These are phyloP conservation scores for Zaprionus capensis DNA, from an alignment of 1,140 invertebrate species.

Conservation along the genomic window DNA sequence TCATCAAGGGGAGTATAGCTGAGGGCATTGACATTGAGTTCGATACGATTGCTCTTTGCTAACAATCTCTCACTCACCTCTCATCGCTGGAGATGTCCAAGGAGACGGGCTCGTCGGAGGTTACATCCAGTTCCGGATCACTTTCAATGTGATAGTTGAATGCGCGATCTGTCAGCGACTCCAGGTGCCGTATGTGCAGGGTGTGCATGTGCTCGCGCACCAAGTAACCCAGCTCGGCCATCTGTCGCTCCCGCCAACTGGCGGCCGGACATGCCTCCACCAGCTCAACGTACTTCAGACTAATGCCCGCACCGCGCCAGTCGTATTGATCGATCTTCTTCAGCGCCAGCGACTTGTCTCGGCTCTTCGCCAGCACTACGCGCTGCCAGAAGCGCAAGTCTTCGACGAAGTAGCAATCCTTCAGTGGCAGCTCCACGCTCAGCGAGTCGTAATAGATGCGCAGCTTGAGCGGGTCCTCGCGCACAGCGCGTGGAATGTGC, in stretches of 20 bases:
- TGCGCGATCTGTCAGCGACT: constrained; percentile 49
- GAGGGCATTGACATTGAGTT: too few species aligned
- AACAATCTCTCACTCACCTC: background rate
- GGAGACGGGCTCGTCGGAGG: constrained; percentile 44
- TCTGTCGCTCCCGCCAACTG: constrained; percentile 59
- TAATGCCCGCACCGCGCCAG: constrained; percentile 65
- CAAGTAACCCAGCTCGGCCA: constrained; percentile 45
- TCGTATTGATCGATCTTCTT: constrained; percentile 56
- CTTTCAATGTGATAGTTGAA: constrained; percentile 37
- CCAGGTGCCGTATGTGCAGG: constrained; percentile 67
- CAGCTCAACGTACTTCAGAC: constrained; percentile 74
- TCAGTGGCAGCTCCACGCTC: constrained; percentile 62
- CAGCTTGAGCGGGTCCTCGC: constrained; percentile 49
- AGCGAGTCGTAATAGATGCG: constrained; percentile 68
- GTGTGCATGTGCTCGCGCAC: constrained; percentile 43
- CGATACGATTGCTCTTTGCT: background rate
- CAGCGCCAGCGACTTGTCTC: constrained; percentile 41
- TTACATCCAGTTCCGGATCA: constrained; percentile 41
- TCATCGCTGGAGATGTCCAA: constrained; percentile 59
- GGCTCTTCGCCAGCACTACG: constrained; percentile 64
- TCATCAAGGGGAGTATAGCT: background rate
- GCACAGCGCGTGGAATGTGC: constrained; percentile 25
- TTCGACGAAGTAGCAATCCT: constrained; percentile 61
- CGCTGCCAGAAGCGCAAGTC: constrained; percentile 63
- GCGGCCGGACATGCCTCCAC: constrained; percentile 64